Base-by-base conservation (phyloP, 2,113 vertebrate genomes). In the Cichladusa arquata region DNA sequence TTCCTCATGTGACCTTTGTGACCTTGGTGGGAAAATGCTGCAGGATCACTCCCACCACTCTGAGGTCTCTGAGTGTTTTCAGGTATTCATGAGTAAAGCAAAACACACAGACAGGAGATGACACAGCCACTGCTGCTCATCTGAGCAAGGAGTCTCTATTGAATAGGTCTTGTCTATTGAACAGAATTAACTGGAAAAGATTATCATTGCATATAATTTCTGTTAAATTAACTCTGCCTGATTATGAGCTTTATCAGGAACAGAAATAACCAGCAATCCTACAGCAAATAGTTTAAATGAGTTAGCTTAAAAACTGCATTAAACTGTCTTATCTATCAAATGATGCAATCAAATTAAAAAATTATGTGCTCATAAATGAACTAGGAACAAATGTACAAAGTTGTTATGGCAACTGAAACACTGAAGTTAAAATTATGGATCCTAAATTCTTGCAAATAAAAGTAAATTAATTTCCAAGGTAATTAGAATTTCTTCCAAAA, bases 321-420 rank as follows among this genome's bases (percentile, higher is more conserved):
- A 95, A 94, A 64, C 67, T 78, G 83, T 94, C 86, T 92, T 81
- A 83, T 38, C 82, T 94, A 74, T 94, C 60, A 86, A 95, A 57
- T 78, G 88, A 95, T 94, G 90, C 86, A 92, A 95, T 96, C 92
- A 92, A 95, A 95, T 96, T 95, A 57, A 94, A 93, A 96, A 94
- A 97, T 90, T 6, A 90, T 81, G 40, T 86, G 51, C 90, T 95
- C 65, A 76, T 96, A 96, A 96, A 88, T 93, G 82, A 84, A 26
- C 72, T 61, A 33, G 47, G 60, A 93, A 88, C 56, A 92, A 96
- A 81, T 81, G 76, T 90, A 81, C 29, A 77, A 94, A 92, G 82
- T 95, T 95, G 90, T 96, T 96, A 92, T 78, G 67, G 88, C 40
- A 95, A 88, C 82, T 88, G 82, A 78, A 94, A 88, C 36, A 83